Base-by-base conservation (phyloP, 1,140 invertebrate species). In the Lineus longissimus region DNA sequence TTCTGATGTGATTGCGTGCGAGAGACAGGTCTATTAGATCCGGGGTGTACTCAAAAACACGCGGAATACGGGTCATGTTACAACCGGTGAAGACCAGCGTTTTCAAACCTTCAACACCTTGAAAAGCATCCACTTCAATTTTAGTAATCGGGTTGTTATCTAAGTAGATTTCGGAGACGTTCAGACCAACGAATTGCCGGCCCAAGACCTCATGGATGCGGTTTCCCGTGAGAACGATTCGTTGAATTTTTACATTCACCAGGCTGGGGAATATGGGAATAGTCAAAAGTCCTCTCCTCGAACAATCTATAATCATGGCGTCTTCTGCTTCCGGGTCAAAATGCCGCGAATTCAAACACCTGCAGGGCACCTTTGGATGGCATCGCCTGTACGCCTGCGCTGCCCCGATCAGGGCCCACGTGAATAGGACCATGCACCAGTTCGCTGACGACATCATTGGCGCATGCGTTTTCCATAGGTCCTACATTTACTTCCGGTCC, bases 21-120 rank as follows among this genome's bases (percentile, higher is more conserved):
- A 51, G n/a, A 6, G 47, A 51, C 47, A 51, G 25, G 25, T 51
- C 47, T 19, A 51, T 27, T 19, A 51, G 9, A 7, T 51, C 47
- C 19, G 47, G 47, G 9, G 47, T 51, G 47, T 51, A 51, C 19
- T 27, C 19, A n/a, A 51, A 51, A 51, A 51, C 25, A 6, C 25
- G n/a, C 6, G 47, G 47, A n/a, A 51, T 23, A 51, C n/a, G 19
- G 4, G 47, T 23, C 47, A 51, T 7, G n/a, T 27, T 51, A 27
- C 47, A 51, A 7, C 47, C 47, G 47, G 6, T 27, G 6, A 51
- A 51, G 6, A 51, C 25, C 47, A 51, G n/a, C n/a, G 47, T 51
- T n/a, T 19, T 51, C 47, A 51, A 51, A 27, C 47, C 47, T 6
- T 51, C 19, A n/a, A 51, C 25, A n/a, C 47, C 47, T 51, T 51